These are phyloP conservation scores for Megaleporinus macrocephalus DNA, from an alignment of 2,113 vertebrate species.

Conservation along the genomic window DNA sequence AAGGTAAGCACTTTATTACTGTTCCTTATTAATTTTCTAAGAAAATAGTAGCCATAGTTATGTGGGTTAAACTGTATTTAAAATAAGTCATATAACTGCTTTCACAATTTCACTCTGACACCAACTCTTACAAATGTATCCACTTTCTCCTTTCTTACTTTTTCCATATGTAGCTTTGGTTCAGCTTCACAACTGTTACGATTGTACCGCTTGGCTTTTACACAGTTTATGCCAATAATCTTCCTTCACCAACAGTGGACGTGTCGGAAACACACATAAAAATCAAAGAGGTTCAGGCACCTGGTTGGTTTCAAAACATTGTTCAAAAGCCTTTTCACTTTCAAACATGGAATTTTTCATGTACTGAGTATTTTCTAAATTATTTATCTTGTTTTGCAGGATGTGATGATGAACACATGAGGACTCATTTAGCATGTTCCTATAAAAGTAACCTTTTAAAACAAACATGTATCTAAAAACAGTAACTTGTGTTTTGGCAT, in stretches of 20 bases:
- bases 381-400: neutral
- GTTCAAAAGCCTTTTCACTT: neutral
- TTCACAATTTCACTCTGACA: neutral
- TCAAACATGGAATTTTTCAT: neutral
- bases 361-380: neutral
- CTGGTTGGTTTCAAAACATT: constrained; percentile 19
- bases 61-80: too few relatives aligned
- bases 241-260: neutral
- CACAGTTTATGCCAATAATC: neutral
- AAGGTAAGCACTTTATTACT: constrained; percentile 20
- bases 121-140: neutral
- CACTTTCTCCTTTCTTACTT: neutral
- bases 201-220: neutral
- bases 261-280: accelerated
- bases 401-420: constrained; percentile 24
- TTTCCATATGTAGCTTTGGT: constrained; percentile 40
- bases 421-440: neutral
- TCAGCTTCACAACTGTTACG: constrained; percentile 12
- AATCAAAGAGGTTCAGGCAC: accelerated
- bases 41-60: neutral
- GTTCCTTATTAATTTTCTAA: neutral
- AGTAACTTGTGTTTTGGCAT: neutral
- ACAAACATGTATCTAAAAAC: neutral
- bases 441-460: too few relatives aligned
- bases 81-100: neutral